Conservation (phyloP, 2,888 invertebrate genomes). For the Athalia cordata region DNA sequence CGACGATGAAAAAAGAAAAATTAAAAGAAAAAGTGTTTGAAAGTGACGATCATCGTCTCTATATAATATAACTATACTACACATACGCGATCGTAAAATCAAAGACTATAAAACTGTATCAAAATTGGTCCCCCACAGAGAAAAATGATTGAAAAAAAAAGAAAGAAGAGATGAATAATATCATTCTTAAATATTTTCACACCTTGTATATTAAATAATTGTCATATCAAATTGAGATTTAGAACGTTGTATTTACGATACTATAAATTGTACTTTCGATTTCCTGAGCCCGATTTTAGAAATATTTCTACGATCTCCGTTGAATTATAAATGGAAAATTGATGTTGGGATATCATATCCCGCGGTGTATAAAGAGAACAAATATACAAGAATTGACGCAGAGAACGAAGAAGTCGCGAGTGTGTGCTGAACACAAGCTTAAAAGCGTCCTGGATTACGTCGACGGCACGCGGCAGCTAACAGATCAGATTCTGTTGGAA, state of each 20-base stretch:
- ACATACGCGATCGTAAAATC: constrained; percentile 7
- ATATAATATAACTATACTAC: background rate
- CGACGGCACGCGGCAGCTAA: constrained; percentile 52
- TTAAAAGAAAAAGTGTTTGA: background rate
- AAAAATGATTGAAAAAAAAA: background rate
- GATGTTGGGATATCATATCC: constrained; percentile 44
- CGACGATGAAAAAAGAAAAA: constrained; percentile 11
- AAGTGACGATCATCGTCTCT: background rate
- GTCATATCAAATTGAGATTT: constrained; percentile 16
- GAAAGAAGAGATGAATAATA: constrained; percentile 6
- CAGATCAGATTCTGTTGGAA: constrained; percentile 57
- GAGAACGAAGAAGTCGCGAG: constrained; percentile 66
- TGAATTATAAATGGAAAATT: no score
- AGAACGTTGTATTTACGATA: no score
- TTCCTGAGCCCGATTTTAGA: no score
- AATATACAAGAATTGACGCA: constrained; percentile 68
- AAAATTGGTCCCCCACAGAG: constrained; percentile 4
- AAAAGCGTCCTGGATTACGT: constrained; percentile 69
- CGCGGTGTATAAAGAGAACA: constrained; percentile 60
- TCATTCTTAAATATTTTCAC: constrained; percentile 29
- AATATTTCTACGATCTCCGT: no score
- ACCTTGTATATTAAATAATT: constrained; percentile 18
- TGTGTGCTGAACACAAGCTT: constrained; percentile 50
- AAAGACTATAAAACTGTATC: constrained; percentile 32
- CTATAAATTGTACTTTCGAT: no score